Base-by-base conservation (phyloP, 1,140 invertebrate species). In the Drosophila subpulchrella region DNA sequence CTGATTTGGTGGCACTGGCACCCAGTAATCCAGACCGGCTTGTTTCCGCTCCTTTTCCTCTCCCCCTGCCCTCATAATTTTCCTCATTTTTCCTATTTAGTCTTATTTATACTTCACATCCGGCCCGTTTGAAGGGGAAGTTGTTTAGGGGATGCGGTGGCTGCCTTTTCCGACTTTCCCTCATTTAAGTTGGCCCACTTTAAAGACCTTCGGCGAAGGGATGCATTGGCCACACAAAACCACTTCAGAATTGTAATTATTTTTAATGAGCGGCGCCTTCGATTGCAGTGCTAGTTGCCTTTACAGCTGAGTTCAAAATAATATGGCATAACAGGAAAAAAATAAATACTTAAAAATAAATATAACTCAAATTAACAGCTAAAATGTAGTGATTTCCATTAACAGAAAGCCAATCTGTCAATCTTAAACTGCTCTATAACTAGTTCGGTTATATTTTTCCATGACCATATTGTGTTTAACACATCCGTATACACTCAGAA, bases 91-190 rank as follows among this genome's bases (percentile, higher is more conserved):
- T 84, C 65, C 60, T 77, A 83, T 77, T 76, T 79, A 54, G 66
- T 74, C 70, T 68, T 82, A 76, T 86, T 83, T 77, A 80, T 88
- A 65, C 46, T 70, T 74, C 30, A 76, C 67, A 78, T 86, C 83
- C 83, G 83, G 71, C 38, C 79, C 46, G 81, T 82, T 86, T 85
- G 61, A 42, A 54, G 67, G 70, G 83, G 62, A 86, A 73, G 82
- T 78, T 78, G 58, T 62, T 60, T 41, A 62, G 63, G 50, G 47
- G 53, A 20, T 60, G 24, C 46, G 47, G 32, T 74, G 61, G 24
- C 27, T 72, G 60, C 53, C 41, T 62, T 65, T 68, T 41, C 53
- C 20, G 42, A 15, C 7, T 11, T 42, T 32, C 10, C 15, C 50
- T 24, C 41, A 30, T 36, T 61, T 34, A 34, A 34, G 48, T 42